A percentile compares a stretch with the other conserved stretches of the same genome.
phyloP scores from a whole-genome alignment of 2,888 invertebrate species.

The Macrosiphum euphorbiae region DNA sequence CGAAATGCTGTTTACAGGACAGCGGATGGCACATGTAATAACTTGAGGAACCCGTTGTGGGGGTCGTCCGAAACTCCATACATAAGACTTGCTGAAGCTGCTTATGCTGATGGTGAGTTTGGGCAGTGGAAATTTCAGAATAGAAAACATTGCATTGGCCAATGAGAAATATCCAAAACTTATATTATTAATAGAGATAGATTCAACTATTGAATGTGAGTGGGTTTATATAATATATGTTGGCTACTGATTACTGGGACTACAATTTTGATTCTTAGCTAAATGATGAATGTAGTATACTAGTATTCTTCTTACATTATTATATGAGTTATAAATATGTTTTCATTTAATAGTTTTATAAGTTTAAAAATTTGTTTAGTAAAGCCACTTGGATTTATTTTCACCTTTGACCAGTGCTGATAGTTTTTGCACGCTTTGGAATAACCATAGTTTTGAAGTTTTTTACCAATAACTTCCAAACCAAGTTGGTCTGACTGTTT shows the following conservation, averaged over 20 bases:
- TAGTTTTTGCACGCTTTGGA: no score
- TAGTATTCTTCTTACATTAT: neutral
- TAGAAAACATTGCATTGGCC: neutral
- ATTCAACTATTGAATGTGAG: neutral
- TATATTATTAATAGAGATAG: neutral
- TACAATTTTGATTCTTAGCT: neutral
- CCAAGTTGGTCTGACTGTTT: no score
- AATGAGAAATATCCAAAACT: neutral
- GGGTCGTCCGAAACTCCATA: constrained; percentile 23
- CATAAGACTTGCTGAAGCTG: constrained; percentile 18
- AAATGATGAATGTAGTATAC: neutral
- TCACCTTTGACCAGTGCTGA: neutral
- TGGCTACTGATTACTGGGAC: neutral
- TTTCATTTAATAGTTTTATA: neutral
- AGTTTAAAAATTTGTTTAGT: neutral
- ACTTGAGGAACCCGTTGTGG: constrained; percentile 13
- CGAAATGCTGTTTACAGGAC: constrained; percentile 21
- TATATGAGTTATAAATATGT: neutral
- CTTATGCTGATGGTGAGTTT: constrained; percentile 21
- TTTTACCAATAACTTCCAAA: no score
- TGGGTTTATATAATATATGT: no score
- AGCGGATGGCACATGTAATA: constrained; percentile 42
- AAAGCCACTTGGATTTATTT: neutral
- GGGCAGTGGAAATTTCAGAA: neutral
- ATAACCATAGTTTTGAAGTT: no score